A percentile compares a stretch with the other conserved stretches of the same genome.
These are phyloP conservation scores for Cryptoleucopteryx plumbea DNA, from an alignment of 2,113 vertebrate genomes.

Conservation along the genomic window DNA sequence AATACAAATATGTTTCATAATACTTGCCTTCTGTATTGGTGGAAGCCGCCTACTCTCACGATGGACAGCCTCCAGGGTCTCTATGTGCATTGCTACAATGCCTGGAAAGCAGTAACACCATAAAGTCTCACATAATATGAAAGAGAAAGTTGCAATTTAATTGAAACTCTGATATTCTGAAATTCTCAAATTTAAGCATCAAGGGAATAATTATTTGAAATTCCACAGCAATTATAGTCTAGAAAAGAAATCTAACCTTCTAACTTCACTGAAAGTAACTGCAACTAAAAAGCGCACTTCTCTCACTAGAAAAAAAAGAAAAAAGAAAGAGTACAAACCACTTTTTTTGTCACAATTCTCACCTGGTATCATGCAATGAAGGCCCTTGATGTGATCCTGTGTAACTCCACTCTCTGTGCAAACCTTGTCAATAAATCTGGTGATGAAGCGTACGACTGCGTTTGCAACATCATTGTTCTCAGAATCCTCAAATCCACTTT, in stretches of 20 bases:
- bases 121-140: neutral
- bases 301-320: neutral
- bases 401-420: slow-evolving; percentile 97
- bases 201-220: neutral
- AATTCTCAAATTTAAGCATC: neutral
- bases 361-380: slow-evolving; percentile 99
- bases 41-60: slow-evolving; percentile 94
- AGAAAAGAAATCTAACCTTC: neutral
- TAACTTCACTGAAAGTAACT: neutral
- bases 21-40: slow-evolving; percentile 94
- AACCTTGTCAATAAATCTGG: slow-evolving; percentile 97
- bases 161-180: neutral
- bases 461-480: slow-evolving; percentile 94
- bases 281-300: neutral
- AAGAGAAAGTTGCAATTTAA: neutral
- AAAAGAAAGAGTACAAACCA: neutral
- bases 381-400: slow-evolving; percentile 95
- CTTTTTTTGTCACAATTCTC: neutral
- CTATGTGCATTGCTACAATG: slow-evolving; percentile 97
- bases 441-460: slow-evolving; percentile 90
- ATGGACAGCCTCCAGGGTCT: slow-evolving; percentile 92
- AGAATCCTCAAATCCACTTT: slow-evolving; percentile 96
- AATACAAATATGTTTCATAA: slow-evolving; percentile 38
- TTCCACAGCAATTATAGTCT: neutral
- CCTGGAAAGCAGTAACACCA: slow-evolving; percentile 73